A percentile compares a stretch with the other conserved stretches of the same genome.
Evolutionary conservation across 2,797 vertebrate genomes (phyloP).

Genomic region (Chelidonichthys spinosus): DNA sequence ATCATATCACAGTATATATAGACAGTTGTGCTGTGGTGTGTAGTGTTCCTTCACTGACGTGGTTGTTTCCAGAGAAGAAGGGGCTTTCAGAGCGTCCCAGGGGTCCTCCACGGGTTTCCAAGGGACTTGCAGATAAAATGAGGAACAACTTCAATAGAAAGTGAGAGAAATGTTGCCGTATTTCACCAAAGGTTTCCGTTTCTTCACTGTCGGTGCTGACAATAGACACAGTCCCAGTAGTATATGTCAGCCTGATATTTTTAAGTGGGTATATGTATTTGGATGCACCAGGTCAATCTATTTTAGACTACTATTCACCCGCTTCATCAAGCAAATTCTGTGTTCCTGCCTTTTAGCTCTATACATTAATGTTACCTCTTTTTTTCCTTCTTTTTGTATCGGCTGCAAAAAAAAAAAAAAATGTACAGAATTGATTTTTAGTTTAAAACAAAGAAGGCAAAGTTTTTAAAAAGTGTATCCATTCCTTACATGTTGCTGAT

Average conservation of each 20-base stretch:
- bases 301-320: too few species aligned
- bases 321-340: too few species aligned
- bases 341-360: too few species aligned
- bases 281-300: too few species aligned
- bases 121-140: slow-evolving; percentile 43
- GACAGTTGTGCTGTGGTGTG: neutral
- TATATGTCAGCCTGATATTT: neutral
- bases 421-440: too few species aligned
- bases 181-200: slow-evolving; percentile 21
- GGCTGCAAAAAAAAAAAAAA: too few species aligned
- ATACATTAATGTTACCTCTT: too few species aligned
- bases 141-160: slow-evolving; percentile 48
- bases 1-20: too few species aligned
- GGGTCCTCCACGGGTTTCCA: slow-evolving; percentile 35
- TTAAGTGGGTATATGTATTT: neutral
- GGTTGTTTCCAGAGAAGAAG: neutral
- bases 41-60: neutral
- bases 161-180: slow-evolving; percentile 11
- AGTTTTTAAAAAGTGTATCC: neutral
- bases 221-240: neutral
- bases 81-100: slow-evolving; percentile 32
- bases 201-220: neutral
- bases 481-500: neutral
- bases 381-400: too few species aligned
- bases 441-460: neutral